phyloP scores from a whole-genome alignment of 37 sponge, comb jelly and placozoan species.

The Amphimedon queenslandica region DNA sequence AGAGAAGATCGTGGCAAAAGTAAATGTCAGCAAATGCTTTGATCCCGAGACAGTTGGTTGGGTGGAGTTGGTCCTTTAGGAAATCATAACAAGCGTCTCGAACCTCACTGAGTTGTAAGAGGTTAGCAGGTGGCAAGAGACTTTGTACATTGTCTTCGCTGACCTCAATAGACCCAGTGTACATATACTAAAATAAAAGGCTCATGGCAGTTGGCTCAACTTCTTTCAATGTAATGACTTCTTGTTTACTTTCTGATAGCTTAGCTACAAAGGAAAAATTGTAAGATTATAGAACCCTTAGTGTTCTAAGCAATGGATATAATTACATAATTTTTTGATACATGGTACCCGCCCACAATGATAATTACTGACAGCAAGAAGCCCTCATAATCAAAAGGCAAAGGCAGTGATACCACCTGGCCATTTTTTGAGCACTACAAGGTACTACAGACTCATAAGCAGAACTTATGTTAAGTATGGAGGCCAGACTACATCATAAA shows the following conservation, averaged over 20 bases:
- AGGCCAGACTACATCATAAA: too few relatives aligned
- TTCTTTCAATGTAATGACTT: slow-evolving; percentile 40
- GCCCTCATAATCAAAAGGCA: too few relatives aligned
- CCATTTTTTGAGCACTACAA: too few relatives aligned
- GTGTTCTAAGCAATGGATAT: too few relatives aligned
- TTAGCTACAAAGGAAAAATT: slow-evolving; percentile 33
- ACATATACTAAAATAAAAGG: slow-evolving; percentile 61
- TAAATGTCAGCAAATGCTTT: slow-evolving; percentile 77
- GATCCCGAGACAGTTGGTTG: slow-evolving; percentile 81
- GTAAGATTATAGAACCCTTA: too few relatives aligned
- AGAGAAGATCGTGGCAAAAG: slow-evolving; percentile 55
- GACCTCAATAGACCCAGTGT: slow-evolving; percentile 71
- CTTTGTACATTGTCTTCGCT: slow-evolving; percentile 82
- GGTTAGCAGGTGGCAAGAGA: slow-evolving; percentile 79
- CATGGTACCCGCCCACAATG: too few relatives aligned
- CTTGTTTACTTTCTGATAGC: slow-evolving; percentile 34
- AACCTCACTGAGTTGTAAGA: slow-evolving; percentile 79
- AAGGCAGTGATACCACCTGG: too few relatives aligned
- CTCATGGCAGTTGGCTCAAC: slow-evolving; percentile 62
- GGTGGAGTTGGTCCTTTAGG: slow-evolving; percentile 70
- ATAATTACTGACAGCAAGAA: too few relatives aligned
- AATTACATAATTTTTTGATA: too few relatives aligned
- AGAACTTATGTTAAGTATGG: too few relatives aligned
- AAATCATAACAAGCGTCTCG: slow-evolving; percentile 80
- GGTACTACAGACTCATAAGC: too few relatives aligned